These are phyloP conservation scores for Melanotaenia trifasciata DNA, from an alignment of 2,797 vertebrate species.

Conservation along the genomic window DNA sequence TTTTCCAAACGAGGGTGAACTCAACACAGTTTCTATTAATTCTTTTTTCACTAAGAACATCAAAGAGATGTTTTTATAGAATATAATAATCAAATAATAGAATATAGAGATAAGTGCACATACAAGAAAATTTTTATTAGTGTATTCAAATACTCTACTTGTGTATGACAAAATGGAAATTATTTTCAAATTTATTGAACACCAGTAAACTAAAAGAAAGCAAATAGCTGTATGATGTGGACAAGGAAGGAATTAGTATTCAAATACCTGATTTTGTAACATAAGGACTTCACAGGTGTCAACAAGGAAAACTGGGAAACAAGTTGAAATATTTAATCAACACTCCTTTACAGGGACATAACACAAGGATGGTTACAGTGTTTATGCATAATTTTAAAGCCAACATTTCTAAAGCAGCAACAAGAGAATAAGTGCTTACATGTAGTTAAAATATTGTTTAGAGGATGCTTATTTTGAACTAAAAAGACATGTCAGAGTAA, in stretches of 20 bases:
- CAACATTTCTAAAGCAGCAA: background rate
- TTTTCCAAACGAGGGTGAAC: no score
- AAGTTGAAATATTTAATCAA: background rate
- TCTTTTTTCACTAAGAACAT: constrained; percentile 9
- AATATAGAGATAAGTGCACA: background rate
- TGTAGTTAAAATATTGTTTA: background rate
- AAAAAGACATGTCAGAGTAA: background rate
- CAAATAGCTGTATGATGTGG: background rate
- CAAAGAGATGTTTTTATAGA: constrained; percentile 9
- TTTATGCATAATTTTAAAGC: background rate
- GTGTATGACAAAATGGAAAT: background rate
- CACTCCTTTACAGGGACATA: background rate
- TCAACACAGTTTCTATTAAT: no score
- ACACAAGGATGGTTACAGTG: background rate
- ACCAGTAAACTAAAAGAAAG: background rate
- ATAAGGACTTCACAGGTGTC: background rate
- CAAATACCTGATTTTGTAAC: background rate
- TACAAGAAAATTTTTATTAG: constrained; percentile 1
- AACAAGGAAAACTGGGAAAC: constrained; percentile 1
- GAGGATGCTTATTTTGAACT: background rate
- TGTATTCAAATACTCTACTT: background rate
- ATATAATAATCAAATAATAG: background rate
- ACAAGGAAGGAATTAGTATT: background rate
- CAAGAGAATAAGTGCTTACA: background rate
- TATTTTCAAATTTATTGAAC: background rate